These are phyloP conservation scores for Notodromas monacha DNA, from an alignment of 2,888 invertebrate species.

Conservation along the genomic window DNA sequence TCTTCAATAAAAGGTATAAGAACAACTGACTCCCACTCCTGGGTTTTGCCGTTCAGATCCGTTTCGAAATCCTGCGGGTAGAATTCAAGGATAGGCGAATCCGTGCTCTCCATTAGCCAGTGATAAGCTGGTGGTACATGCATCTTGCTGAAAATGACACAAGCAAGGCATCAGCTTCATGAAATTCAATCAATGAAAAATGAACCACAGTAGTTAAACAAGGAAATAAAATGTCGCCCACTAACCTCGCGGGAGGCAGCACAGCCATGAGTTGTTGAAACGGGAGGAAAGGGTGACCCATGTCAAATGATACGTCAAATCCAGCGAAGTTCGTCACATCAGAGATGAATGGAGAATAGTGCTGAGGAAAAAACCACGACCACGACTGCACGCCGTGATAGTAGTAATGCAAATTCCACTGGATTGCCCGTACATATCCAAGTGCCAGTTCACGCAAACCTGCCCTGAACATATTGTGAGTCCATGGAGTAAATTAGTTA, in stretches of 20 bases:
- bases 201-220: no score
- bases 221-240: no score
- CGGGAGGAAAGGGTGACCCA: constrained; percentile 59
- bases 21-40: constrained; percentile 87
- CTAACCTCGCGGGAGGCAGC: constrained; percentile 36
- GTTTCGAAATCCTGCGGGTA: constrained; percentile 68
- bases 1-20: constrained; percentile 75
- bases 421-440: constrained; percentile 64
- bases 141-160: constrained; percentile 21
- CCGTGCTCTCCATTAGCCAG: constrained; percentile 32
- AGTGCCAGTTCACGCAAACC: constrained; percentile 46
- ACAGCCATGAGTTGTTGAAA: constrained; percentile 69
- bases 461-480: no score
- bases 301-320: constrained; percentile 41
- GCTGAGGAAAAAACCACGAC: constrained; percentile 93
- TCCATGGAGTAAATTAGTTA: no score
- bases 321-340: constrained; percentile 46
- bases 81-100: constrained; percentile 53
- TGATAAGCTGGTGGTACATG: constrained; percentile 26
- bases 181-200: no score
- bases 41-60: constrained; percentile 75
- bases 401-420: constrained; percentile 88
- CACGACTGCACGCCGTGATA: constrained; percentile 85
- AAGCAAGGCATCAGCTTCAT: background rate
- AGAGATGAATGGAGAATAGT: constrained; percentile 84